Conservation (phyloP, 2,113 vertebrate species). For the Mastomys coucha region DNA sequence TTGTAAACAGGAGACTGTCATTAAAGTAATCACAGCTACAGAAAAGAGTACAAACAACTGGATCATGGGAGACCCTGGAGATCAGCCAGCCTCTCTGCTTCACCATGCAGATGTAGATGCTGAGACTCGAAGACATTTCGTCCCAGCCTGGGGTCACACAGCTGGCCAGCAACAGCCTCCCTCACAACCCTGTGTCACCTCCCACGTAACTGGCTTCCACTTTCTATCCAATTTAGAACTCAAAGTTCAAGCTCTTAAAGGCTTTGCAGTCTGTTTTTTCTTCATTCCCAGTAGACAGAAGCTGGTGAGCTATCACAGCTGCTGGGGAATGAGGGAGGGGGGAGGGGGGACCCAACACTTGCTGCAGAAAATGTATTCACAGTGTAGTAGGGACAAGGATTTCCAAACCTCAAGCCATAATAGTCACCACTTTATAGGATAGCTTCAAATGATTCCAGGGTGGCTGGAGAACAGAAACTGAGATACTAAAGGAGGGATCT, state of each 20-base stretch:
- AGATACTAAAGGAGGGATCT: neutral
- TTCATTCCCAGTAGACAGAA: neutral
- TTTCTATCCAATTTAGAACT: slow-evolving; percentile 57
- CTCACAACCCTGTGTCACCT: neutral
- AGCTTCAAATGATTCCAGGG: neutral
- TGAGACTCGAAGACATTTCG: neutral
- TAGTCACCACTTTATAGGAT: neutral
- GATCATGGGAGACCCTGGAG: neutral
- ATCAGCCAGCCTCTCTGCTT: neutral
- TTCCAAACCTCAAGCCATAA: neutral
- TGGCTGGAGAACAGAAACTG: neutral
- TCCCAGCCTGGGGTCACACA: neutral
- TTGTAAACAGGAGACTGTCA: neutral
- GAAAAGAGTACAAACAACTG: neutral
- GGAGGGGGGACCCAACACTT: neutral
- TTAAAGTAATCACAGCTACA: slow-evolving; percentile 11
- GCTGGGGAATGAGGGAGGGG: neutral
- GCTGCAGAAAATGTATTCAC: slow-evolving; percentile 13
- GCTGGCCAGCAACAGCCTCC: slow-evolving; percentile 13
- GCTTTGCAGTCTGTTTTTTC: slow-evolving; percentile 59
- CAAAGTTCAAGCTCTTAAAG: slow-evolving; percentile 54
- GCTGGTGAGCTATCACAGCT: slow-evolving; percentile 50
- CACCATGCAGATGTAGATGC: neutral
- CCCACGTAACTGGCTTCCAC: neutral
- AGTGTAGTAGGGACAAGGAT: neutral